Evolutionary conservation across 1,140 invertebrate species (phyloP).

Genomic region (Macrotrachela quadricornifera): DNA sequence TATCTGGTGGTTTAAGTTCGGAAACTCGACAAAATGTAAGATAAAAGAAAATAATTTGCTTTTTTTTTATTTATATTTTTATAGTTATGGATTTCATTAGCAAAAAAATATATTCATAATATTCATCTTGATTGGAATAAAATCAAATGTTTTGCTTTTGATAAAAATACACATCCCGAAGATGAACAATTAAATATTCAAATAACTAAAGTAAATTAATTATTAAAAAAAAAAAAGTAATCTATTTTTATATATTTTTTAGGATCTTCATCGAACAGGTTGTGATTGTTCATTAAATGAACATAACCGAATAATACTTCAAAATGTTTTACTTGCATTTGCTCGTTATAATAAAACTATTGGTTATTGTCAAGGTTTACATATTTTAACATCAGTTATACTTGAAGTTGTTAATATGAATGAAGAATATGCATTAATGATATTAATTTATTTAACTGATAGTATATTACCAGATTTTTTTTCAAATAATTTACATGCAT

Average conservation of each 20-base stretch:
- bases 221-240: no score
- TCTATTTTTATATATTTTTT: no score
- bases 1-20: conserved; percentile 69
- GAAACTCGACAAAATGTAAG: conserved; percentile 65
- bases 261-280: conserved; percentile 73
- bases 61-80: no score
- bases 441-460: conserved; percentile 90
- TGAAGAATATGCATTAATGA: conserved; percentile 69
- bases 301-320: conserved; percentile 72
- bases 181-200: conserved; percentile 80
- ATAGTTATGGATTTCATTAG: conserved; percentile 61
- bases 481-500: conserved; percentile 64
- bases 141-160: conserved; percentile 63
- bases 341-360: conserved; percentile 67
- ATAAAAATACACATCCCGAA: conserved; percentile 68
- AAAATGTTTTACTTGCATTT: conserved; percentile 71
- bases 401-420: conserved; percentile 79
- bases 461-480: conserved; percentile 84
- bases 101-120: conserved; percentile 61
- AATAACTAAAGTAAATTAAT: conserved; percentile 51
- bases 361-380: conserved; percentile 70
- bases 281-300: conserved; percentile 54
- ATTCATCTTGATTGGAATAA: conserved; percentile 61
- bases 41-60: neutral
- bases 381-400: conserved; percentile 78